Evolutionary conservation across 2,888 invertebrate species (phyloP), one percentile per base, ranked within the genome.

Genomic region (Alentia gelatinosa): DNA sequence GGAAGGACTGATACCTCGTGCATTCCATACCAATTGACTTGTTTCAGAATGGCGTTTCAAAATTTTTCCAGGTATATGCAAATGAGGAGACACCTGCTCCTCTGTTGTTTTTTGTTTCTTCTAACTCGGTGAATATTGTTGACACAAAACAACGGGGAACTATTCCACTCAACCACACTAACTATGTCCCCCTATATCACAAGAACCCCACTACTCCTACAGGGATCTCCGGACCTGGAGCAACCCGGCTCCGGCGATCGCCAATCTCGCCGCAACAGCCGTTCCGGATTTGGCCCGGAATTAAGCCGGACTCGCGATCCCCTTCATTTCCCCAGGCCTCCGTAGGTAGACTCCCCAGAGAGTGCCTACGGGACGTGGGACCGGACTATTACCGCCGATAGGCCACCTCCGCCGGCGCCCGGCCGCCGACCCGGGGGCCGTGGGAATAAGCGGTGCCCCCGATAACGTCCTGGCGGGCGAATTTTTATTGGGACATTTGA

Each of bases 401-500:
- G 79, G 79, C 79, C 39, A 39, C 79, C 79, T 79, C 79, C 39
- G 12, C 37, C 39, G 37, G 37, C 39, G 15, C 23, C 12, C 37
- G 37, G 37, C 79, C 79, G 12, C 68, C 68, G 26, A 26, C 5
- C 79, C 39, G 37, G 23, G 15, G 79, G 79, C 79, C 39, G 39
- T n/a, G 1, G 79, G 79, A 79, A 68, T 68, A 68, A 68, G 39
- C 37, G 37, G 12, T 23, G 19, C 37, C 39, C 37, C 12, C 35
- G 39, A 79, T 79, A 79, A 79, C 37, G 79, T 23, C 37, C 79
- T 39, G 23, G 4, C 79, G 35, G 37, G 37, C 79, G 79, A 35
- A 79, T 79, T 35, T 56, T 79, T 79, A 79, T 79, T 79, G 79
- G 79, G 39, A 79, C 79, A 79, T 79, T 79, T 79, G 79, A 39